phyloP scores from a whole-genome alignment of 2,888 invertebrate species.

The Amphipoea lucens region DNA sequence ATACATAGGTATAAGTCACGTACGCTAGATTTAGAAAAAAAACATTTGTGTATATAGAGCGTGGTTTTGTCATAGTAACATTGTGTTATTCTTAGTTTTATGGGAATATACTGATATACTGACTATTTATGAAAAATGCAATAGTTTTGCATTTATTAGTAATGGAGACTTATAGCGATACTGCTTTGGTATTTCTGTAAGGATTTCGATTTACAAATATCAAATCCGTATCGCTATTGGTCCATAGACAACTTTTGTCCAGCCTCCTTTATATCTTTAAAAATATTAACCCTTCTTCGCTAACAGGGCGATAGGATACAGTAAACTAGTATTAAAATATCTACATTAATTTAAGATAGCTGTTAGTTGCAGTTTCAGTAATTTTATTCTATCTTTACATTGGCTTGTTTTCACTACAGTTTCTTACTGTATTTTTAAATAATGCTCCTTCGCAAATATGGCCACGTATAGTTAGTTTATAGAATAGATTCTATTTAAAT shows the following conservation, averaged over 20 bases:
- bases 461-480: not conserved
- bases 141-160: not conserved
- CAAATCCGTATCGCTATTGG: not conserved
- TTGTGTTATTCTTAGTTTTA: not conserved
- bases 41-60: conserved; percentile 28
- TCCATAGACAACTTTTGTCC: not conserved
- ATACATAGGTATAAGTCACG: conserved; percentile 49
- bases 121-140: not conserved
- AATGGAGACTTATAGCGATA: not conserved
- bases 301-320: not conserved
- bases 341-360: not conserved
- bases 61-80: conserved; percentile 44
- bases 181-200: not conserved
- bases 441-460: not conserved
- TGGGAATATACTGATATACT: not conserved
- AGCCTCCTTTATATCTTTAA: not conserved
- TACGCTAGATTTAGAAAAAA: conserved; percentile 40
- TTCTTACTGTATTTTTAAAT: not conserved
- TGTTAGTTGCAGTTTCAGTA: conserved; percentile 7
- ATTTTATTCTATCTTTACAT: not conserved
- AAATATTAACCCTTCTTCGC: not conserved
- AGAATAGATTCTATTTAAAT: not conserved
- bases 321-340: not conserved
- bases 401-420: not conserved
- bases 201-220: not conserved